These are phyloP conservation scores for Catagonus wagneri DNA, from an alignment of 2,113 vertebrate genomes.

Conservation along the genomic window DNA sequence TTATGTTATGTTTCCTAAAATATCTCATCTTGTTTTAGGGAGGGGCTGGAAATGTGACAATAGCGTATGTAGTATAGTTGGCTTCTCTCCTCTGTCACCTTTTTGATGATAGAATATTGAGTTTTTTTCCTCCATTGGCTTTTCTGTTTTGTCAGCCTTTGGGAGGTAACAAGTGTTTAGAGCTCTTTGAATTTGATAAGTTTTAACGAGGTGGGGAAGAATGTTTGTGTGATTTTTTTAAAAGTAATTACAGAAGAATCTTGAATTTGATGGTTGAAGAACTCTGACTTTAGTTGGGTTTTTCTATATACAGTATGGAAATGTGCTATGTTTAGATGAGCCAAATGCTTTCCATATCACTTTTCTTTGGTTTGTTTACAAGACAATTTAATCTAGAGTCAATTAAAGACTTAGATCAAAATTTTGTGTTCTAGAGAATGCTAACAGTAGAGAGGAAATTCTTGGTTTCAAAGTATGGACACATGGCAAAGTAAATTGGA, in stretches of 20 bases:
- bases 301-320: background rate
- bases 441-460: background rate
- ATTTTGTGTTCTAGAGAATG: background rate
- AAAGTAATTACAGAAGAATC: background rate
- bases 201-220: background rate
- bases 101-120: background rate
- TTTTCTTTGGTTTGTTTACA: slow-evolving; percentile 1
- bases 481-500: background rate
- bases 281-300: background rate
- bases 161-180: background rate
- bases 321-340: background rate
- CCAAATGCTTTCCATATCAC: background rate
- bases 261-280: background rate
- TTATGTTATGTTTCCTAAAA: background rate
- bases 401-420: background rate
- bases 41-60: background rate
- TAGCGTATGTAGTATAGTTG: background rate
- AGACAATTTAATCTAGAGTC: background rate
- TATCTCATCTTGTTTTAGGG: background rate
- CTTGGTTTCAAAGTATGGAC: background rate
- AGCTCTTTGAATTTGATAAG: background rate
- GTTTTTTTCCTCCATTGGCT: background rate
- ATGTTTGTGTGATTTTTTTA: background rate
- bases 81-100: background rate
- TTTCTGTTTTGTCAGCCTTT: background rate